Conservation (phyloP, 2,113 vertebrate species). For the Vulpes vulpes region DNA sequence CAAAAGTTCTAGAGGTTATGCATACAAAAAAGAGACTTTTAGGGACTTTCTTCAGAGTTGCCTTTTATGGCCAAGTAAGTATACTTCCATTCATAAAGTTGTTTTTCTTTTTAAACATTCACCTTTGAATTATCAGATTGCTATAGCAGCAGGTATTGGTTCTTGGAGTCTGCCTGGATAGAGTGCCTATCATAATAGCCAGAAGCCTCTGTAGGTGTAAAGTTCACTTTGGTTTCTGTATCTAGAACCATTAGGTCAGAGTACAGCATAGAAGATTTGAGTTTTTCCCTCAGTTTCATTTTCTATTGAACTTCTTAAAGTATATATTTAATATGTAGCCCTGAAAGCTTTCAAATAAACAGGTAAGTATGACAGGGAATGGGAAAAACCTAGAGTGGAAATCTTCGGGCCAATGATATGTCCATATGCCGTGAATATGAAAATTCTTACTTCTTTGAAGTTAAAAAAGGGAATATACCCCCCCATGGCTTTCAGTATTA, state of each 20-base stretch:
- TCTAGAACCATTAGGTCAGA: neutral
- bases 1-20: constrained; percentile 97
- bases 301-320: constrained; percentile 47
- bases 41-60: constrained; percentile 97
- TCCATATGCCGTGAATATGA: constrained; percentile 10
- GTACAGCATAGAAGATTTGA: neutral
- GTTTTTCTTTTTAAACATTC: constrained; percentile 16
- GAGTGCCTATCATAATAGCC: neutral
- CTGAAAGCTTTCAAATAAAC: constrained; percentile 27
- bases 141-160: neutral
- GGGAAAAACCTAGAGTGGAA: neutral
- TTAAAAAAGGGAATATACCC: neutral
- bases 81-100: constrained; percentile 11
- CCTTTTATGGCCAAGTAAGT: constrained; percentile 97
- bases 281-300: constrained; percentile 15
- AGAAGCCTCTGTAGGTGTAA: neutral
- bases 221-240: neutral
- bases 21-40: constrained; percentile 94
- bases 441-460: constrained; percentile 18
- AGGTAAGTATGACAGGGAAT: neutral
- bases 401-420: neutral
- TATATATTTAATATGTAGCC: neutral
- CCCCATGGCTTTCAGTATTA: neutral
- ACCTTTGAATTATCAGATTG: constrained; percentile 38
- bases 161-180: neutral